Conservation (phyloP, 2,888 invertebrate genomes). For the Pherbina coryleti region DNA sequence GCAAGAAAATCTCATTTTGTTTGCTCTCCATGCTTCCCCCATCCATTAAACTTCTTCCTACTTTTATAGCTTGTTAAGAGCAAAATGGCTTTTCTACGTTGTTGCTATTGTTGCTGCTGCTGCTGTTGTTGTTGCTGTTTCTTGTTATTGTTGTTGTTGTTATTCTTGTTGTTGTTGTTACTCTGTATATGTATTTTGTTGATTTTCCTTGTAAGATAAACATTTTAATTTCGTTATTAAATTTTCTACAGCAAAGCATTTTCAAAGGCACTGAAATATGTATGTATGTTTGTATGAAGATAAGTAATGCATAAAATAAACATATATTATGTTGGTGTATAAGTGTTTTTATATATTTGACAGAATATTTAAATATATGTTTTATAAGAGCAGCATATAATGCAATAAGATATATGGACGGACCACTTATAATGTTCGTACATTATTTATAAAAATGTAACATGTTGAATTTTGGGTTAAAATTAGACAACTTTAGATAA, state of each 20-base stretch:
- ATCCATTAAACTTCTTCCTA: background rate
- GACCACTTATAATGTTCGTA: too few relatives aligned
- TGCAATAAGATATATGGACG: too few relatives aligned
- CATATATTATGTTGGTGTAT: too few relatives aligned
- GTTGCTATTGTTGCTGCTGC: background rate
- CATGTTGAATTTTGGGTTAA: too few relatives aligned
- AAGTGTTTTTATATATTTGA: too few relatives aligned
- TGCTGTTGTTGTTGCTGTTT: background rate
- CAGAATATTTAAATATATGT: too few relatives aligned
- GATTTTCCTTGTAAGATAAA: conserved; percentile 33
- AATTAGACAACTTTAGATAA: too few relatives aligned
- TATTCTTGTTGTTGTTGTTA: background rate
- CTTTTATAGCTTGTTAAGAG: background rate
- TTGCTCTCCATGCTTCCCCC: background rate
- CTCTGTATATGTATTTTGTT: background rate
- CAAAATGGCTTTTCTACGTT: conserved; percentile 3
- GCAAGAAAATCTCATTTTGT: conserved; percentile 27
- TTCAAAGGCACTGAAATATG: conserved; percentile 39
- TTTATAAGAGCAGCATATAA: too few relatives aligned
- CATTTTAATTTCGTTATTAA: conserved; percentile 40
- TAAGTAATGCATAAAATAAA: too few relatives aligned
- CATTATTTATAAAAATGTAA: too few relatives aligned
- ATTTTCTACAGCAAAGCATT: conserved; percentile 46
- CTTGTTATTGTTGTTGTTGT: background rate
- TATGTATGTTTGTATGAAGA: too few relatives aligned